phyloP scores from a whole-genome alignment of 2,888 invertebrate genomes.

The Clivina fossor region DNA sequence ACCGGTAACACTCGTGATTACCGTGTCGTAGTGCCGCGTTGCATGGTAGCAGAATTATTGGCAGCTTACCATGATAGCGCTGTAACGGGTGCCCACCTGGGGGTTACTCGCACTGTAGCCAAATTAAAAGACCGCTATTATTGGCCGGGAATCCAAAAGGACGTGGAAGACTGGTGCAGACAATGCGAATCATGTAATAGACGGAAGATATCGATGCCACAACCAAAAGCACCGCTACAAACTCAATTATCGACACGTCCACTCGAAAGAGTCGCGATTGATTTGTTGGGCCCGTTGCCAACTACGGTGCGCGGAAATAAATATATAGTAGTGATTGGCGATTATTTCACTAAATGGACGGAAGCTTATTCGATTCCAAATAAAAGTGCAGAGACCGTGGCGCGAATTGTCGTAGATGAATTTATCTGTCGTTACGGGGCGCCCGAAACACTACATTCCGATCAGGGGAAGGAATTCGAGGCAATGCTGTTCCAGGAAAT shows the following conservation, averaged over 20 bases:
- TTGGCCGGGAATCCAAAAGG: neutral
- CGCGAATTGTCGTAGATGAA: slow-evolving; percentile 35
- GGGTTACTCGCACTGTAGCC: slow-evolving; percentile 1
- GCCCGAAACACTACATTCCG: slow-evolving; percentile 34
- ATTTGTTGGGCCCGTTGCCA: slow-evolving; percentile 10
- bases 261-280: slow-evolving; percentile 13
- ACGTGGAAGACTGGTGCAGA: slow-evolving; percentile 12
- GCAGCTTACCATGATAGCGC: neutral
- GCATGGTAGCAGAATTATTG: neutral
- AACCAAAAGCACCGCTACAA: slow-evolving; percentile 1
- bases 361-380: slow-evolving; percentile 37
- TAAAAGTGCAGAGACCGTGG: slow-evolving; percentile 40
- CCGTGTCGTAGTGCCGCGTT: neutral
- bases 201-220: neutral
- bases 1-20: neutral
- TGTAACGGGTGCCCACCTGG: slow-evolving; percentile 8
- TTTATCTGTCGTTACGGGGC: slow-evolving; percentile 35
- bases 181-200: slow-evolving; percentile 8
- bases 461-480: slow-evolving; percentile 41
- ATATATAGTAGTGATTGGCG: slow-evolving; percentile 10
- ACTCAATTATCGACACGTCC: neutral
- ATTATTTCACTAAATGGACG: slow-evolving; percentile 36
- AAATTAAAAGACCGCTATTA: slow-evolving; percentile 11
- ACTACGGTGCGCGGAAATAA: slow-evolving; percentile 4
- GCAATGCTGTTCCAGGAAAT: slow-evolving; percentile 36